Evolutionary conservation across 2,797 vertebrate species (phyloP).

Genomic region (Melanogrammus aeglefinus): DNA sequence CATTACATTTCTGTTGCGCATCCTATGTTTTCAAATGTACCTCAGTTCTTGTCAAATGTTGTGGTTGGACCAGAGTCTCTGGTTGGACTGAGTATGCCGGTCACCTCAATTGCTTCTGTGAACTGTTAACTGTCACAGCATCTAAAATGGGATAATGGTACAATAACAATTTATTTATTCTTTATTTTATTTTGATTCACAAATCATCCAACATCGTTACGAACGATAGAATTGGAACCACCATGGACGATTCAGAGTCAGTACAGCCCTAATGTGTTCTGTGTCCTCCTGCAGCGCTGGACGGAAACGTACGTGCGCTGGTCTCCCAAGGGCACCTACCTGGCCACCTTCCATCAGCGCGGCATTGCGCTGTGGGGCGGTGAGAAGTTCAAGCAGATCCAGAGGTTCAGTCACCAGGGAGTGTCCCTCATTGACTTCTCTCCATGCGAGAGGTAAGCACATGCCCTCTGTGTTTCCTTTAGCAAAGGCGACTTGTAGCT

Average conservation of each 20-base stretch:
- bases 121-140: background rate
- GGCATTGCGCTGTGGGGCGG: constrained; percentile 97
- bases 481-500: background rate
- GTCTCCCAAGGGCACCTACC: constrained; percentile 95
- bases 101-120: background rate
- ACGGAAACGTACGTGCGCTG: constrained; percentile 97
- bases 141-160: background rate
- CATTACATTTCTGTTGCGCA: background rate
- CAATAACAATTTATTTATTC: too few species aligned
- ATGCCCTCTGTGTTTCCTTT: background rate
- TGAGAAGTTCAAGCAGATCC: constrained; percentile 98
- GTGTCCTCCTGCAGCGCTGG: constrained; percentile 80
- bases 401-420: constrained; percentile 94
- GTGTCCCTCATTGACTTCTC: constrained; percentile 99
- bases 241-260: too few species aligned
- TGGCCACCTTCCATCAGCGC: constrained; percentile 94
- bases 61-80: background rate
- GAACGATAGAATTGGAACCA: background rate
- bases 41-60: background rate
- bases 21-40: background rate
- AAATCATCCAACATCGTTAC: too few species aligned
- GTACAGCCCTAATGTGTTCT: background rate
- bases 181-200: too few species aligned
- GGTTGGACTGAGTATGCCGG: background rate
- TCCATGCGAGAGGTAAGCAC: constrained; percentile 89